Base-by-base conservation (phyloP, 2,888 invertebrate species). In the Polyommatus icarus region DNA sequence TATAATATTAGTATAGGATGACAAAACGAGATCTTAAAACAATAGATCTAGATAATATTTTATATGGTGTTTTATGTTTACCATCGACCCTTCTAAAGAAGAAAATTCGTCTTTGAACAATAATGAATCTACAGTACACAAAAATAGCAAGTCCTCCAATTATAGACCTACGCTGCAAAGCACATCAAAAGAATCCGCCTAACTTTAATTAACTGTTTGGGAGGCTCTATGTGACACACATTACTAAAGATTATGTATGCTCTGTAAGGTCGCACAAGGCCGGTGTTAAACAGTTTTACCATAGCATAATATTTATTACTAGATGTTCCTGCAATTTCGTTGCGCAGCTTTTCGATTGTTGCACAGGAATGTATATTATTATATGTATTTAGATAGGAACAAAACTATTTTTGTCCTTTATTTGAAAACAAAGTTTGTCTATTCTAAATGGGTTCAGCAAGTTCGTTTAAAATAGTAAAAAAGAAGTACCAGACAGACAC, bases 201-300 rank as follows among this genome's bases (percentile, higher is more conserved):
- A 67, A 12, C 67, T 67, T 67, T 67, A 29, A 67, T 67, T 67
- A 24, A 67, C 29, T 67, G 67, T 67, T 29, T 67, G 15, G 67
- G 15, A 12, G 29, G 67, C 67, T 67, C 12, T 5, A 29, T 29
- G 10, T n/a, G 20, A 59, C 59, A 29, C 67, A 67, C 67, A 67
- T 29, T 29, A 15, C 67, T 29, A 67, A 12, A 59, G 59, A 67
- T 67, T 29, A 4, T 29, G 12, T 5, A 29, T 67, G 15, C 67
- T 67, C 24, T 24, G 24, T 24, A 67, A 61, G 61, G 61, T 24
- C 15, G 67, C 24, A 29, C 12, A 67, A 67, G 24, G 10, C 3
- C 61, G 24, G 29, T 29, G 15, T 61, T 20, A 24, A 59, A 59
- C 20, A 20, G 10, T 24, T 24, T 24, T 24, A 24, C n/a, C 20